Base-by-base conservation (phyloP, 1,140 invertebrate genomes). In the Drosophila teissieri region DNA sequence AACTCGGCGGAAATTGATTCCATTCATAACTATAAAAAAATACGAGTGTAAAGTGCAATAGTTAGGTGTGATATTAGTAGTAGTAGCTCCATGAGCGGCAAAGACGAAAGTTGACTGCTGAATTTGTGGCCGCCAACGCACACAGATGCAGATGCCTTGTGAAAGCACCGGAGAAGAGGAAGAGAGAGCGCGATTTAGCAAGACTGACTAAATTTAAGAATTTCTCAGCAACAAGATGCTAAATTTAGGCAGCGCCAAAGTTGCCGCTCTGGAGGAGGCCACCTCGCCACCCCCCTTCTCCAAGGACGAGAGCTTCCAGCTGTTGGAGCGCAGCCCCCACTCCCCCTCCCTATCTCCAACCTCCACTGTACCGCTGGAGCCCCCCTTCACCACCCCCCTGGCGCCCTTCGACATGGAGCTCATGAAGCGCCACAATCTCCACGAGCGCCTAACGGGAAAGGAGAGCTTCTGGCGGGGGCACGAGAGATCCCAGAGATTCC, bases 371-470 rank as follows among this genome's bases (percentile, higher is more conserved):
- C 34, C 49, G 5, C 14, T 89, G 19, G 52, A 80, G 27, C 77
- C 62, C 7, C 88, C 80, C 0, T 91, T 64, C 48, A 72, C 60
- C 27, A 76, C 88, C 2, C 88, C 82, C 0, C 61, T 91, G 11
- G 88, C 88, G 0, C 80, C 88, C 19, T 88, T 64, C 40, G 68
- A 90, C 10, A 74, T 81, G 80, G 88, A 91, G 24, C 54, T 91
- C 36, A 58, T 90, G 36, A 68, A 84, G 15, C 64, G 70, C 15
- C 72, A 15, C 48, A 51, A 61, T 2, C 44, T 88, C 27, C 53
- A 63, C 27, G 77, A 65, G 4, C 76, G 75, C 11, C 46, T 88
- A 17, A 51, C 11, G 37, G 39, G 17, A 27, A 31, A 3, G 61
- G 69, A 31, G 11, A 89, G 77, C 45, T 40, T 84, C 3, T 83